Evolutionary conservation across 1,140 invertebrate genomes (phyloP).

Genomic region (Pogonomyrmex barbatus): DNA sequence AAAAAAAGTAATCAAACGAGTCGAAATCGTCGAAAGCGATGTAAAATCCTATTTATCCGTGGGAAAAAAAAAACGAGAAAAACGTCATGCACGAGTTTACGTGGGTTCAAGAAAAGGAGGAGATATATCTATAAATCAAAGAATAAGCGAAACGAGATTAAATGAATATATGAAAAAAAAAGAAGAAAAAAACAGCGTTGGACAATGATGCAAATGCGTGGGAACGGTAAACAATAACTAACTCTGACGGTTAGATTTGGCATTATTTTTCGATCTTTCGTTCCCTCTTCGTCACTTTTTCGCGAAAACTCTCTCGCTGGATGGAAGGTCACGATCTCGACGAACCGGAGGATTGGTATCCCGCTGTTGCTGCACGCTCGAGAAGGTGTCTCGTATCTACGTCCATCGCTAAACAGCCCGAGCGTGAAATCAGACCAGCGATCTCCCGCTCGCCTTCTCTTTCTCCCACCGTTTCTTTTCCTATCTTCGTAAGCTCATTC

Average conservation of each 20-base stretch:
- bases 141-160: background rate
- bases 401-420: conserved; percentile 83
- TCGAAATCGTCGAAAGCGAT: background rate
- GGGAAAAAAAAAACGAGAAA: no score
- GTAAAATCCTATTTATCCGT: no score
- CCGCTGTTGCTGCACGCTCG: conserved; percentile 77
- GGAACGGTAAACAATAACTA: background rate
- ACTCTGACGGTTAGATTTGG: background rate
- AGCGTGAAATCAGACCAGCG: conserved; percentile 83
- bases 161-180: no score
- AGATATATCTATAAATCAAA: background rate
- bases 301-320: conserved; percentile 70
- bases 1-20: conserved; percentile 6
- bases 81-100: background rate
- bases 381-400: conserved; percentile 82
- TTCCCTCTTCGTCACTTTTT: conserved; percentile 68
- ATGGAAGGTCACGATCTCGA: conserved; percentile 74
- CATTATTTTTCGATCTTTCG: conserved; percentile 44
- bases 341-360: conserved; percentile 74
- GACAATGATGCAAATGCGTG: conserved; percentile 14
- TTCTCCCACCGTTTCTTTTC: conserved; percentile 45
- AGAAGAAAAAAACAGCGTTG: background rate
- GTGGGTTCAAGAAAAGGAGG: background rate
- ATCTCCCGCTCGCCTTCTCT: conserved; percentile 72
- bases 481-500: conserved; percentile 11